Evolutionary conservation across 1,140 invertebrate genomes (phyloP).

Genomic region (Pseudomyrmex cubaensis): DNA sequence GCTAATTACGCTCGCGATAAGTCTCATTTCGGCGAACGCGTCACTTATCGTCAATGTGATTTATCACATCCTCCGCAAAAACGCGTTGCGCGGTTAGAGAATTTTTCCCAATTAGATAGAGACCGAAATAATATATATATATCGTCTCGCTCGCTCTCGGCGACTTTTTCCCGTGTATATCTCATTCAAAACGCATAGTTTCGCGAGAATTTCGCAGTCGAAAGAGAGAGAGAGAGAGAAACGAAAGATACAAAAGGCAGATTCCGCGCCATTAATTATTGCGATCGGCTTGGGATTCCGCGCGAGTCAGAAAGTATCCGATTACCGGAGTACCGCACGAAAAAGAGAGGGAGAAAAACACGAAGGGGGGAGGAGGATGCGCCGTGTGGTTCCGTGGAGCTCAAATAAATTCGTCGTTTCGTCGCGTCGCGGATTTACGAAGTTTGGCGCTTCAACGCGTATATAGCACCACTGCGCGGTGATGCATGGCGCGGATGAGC

Average conservation of each 20-base stretch:
- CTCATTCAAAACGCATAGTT: conserved; percentile 7
- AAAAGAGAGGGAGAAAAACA: conserved; percentile 10
- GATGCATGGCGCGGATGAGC: conserved; percentile 42
- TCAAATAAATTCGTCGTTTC: conserved; percentile 80
- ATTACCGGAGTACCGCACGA: conserved; percentile 70
- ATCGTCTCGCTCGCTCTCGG: background rate
- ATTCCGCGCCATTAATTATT: conserved; percentile 81
- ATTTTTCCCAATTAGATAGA: background rate
- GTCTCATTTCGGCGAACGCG: conserved; percentile 9
- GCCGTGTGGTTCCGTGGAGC: conserved; percentile 36
- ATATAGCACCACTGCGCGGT: conserved; percentile 20
- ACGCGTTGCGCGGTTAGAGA: background rate
- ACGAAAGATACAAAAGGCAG: conserved; percentile 71
- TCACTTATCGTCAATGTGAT: background rate
- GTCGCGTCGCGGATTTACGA: conserved; percentile 76
- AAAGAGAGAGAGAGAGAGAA: background rate
- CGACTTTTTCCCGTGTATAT: background rate
- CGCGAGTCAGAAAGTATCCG: conserved; percentile 78
- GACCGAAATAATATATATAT: background rate
- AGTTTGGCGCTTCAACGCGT: conserved; percentile 59
- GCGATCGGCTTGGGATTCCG: conserved; percentile 65
- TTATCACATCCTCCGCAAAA: background rate
- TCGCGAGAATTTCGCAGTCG: background rate
- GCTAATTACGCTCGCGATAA: conserved; percentile 43
- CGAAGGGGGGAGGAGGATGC: background rate